A percentile compares a stretch with the other conserved stretches of the same genome.
These are phyloP conservation scores for Myrmecophaga tridactyla DNA, from an alignment of 2,113 vertebrate species.

Conservation along the genomic window DNA sequence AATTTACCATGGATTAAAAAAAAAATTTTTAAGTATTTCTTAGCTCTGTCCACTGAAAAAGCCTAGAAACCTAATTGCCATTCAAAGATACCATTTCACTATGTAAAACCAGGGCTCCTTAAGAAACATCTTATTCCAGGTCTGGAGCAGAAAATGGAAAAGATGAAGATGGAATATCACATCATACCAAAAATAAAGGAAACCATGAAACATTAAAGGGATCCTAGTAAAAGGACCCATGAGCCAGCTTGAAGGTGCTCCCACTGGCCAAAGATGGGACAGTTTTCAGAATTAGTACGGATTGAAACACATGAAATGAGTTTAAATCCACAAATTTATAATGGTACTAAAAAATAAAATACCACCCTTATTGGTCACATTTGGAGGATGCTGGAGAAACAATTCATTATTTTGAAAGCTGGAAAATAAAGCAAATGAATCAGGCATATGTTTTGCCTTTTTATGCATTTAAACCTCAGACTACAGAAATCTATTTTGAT, in stretches of 20 bases:
- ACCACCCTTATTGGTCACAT: not conserved
- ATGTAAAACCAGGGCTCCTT: not conserved
- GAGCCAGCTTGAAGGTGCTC: not conserved
- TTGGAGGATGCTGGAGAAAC: not conserved
- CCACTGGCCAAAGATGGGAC: not conserved
- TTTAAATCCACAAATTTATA: slow-evolving; percentile 1
- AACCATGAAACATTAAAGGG: not conserved
- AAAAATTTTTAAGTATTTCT: not conserved
- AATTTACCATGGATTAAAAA: not conserved
- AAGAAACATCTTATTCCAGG: not conserved
- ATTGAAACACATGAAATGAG: not conserved
- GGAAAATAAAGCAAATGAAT: not conserved
- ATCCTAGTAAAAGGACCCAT: not conserved
- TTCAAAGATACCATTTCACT: not conserved
- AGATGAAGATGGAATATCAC: not conserved
- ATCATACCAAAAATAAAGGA: not conserved
- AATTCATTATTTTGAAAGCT: slow-evolving; percentile 18
- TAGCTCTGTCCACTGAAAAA: not conserved
- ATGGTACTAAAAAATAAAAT: not conserved
- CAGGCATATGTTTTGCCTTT: not conserved
- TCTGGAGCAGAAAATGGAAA: not conserved
- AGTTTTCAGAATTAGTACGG: not conserved
- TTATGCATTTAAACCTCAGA: not conserved
- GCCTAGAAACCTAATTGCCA: not conserved
- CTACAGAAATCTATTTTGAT: not conserved